Conservation (phyloP, 2,797 vertebrate species). For the Kryptolebias ocellatus region DNA sequence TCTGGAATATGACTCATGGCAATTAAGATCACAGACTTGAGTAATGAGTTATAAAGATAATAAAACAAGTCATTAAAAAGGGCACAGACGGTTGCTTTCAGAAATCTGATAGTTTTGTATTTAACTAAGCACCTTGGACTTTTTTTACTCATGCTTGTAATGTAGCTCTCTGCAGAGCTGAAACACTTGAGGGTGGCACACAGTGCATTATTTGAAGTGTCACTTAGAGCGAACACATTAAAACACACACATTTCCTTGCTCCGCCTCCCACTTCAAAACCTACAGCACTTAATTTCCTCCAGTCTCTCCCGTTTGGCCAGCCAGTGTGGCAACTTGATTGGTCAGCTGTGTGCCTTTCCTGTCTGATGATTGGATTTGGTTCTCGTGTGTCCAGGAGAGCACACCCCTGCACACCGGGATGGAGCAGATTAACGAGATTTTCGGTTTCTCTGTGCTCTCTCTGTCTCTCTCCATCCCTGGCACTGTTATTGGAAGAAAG, state of each 20-base stretch:
- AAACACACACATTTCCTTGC: constrained; percentile 22
- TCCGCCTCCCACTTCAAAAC: constrained; percentile 43
- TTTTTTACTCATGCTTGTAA: constrained; percentile 23
- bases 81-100: constrained; percentile 32
- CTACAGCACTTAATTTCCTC: constrained; percentile 75
- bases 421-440: constrained; percentile 81
- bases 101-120: constrained; percentile 44
- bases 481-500: constrained; percentile 83
- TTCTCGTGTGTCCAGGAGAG: constrained; percentile 74
- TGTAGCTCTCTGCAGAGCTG: constrained; percentile 31
- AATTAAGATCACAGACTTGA: constrained; percentile 51
- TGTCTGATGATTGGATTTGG: constrained; percentile 78
- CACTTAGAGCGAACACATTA: constrained; percentile 45
- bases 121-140: constrained; percentile 24
- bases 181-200: constrained; percentile 38
- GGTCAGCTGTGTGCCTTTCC: constrained; percentile 79
- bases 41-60: constrained; percentile 53
- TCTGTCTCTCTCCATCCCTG: constrained; percentile 60
- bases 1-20: constrained; percentile 57
- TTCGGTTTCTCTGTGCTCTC: constrained; percentile 79
- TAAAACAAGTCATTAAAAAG: constrained; percentile 49
- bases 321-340: constrained; percentile 70
- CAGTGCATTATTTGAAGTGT: constrained; percentile 32
- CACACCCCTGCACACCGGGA: constrained; percentile 66
- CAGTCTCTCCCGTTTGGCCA: constrained; percentile 67